Evolutionary conservation across 2,113 vertebrate species (phyloP).

Genomic region (Hassar affinis): DNA sequence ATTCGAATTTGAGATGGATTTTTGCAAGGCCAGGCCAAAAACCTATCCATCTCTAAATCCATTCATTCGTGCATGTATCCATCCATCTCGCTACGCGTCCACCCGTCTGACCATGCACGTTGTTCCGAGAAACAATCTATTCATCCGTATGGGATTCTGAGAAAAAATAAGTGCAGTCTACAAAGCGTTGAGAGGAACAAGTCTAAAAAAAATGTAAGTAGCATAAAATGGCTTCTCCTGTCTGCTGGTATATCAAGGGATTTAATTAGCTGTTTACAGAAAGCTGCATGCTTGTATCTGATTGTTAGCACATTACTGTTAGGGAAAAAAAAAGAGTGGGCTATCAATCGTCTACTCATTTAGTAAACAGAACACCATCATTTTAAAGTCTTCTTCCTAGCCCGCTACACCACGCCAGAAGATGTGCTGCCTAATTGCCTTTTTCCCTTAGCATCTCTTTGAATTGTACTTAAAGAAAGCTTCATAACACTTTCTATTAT

Average conservation of each 20-base stretch:
- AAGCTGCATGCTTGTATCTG: conserved; percentile 7
- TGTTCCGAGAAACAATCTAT: too few species aligned
- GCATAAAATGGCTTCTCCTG: conserved; percentile 20
- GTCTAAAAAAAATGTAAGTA: background rate
- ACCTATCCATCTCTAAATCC: conserved; percentile 19
- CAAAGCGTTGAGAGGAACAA: background rate
- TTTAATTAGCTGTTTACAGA: conserved; percentile 48
- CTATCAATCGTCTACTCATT: background rate
- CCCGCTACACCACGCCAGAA: background rate
- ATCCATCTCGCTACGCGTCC: background rate
- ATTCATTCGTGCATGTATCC: background rate
- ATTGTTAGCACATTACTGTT: conserved; percentile 38
- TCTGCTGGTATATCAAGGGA: conserved; percentile 32
- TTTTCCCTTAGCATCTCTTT: background rate
- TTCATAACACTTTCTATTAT: background rate
- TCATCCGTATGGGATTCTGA: background rate
- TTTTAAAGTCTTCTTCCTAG: background rate
- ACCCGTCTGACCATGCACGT: too few species aligned
- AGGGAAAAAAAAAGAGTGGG: conserved; percentile 10
- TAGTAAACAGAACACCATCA: conserved; percentile 19
- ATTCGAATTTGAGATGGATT: conserved; percentile 10
- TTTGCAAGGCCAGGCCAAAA: background rate
- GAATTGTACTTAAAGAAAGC: conserved; percentile 4
- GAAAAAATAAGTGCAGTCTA: background rate
- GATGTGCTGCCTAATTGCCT: conserved; percentile 15